Percentiles rank a stretch among this genome's conserved stretches.
Conservation (phyloP, 2,888 invertebrate genomes). For the Zygaena filipendulae region DNA sequence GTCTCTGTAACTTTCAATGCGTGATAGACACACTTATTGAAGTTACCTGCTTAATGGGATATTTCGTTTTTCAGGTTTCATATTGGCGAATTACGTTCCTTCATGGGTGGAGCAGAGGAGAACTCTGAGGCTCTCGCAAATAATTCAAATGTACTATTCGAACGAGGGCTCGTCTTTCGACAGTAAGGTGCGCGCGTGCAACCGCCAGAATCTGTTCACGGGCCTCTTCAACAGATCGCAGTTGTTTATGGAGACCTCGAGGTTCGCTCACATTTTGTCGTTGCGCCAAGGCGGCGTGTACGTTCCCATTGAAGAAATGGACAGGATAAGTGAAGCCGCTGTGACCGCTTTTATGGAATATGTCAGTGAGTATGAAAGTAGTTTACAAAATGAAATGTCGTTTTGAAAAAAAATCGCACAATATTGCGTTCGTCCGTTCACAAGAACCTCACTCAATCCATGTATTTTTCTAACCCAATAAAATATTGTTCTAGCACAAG, state of each 20-base stretch:
- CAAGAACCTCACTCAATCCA: too few species aligned
- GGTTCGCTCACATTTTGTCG: constrained; percentile 50
- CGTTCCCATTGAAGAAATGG: constrained; percentile 50
- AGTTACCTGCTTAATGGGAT: too few species aligned
- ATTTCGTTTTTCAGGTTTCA: constrained; percentile 65
- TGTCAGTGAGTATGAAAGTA: constrained; percentile 48
- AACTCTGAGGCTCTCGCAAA: constrained; percentile 68
- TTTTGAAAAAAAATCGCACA: too few species aligned
- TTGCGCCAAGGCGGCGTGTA: constrained; percentile 50
- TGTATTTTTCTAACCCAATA: too few species aligned
- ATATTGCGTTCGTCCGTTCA: too few species aligned
- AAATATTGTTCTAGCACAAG: too few species aligned
- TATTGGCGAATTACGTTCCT: constrained; percentile 59
- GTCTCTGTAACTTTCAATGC: too few species aligned
- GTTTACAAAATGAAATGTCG: too few species aligned
- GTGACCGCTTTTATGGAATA: constrained; percentile 59
- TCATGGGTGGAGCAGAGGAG: constrained; percentile 61
- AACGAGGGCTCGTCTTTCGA: constrained; percentile 69
- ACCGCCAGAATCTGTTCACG: constrained; percentile 54
- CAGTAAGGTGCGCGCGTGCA: constrained; percentile 65
- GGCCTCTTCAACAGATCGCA: constrained; percentile 41
- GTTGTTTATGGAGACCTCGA: constrained; percentile 44
- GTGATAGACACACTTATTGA: too few species aligned
- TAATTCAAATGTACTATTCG: constrained; percentile 77
- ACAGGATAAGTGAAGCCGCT: constrained; percentile 48